phyloP scores from a whole-genome alignment of 1,140 invertebrate species.

The Coboldia fuscipes region DNA sequence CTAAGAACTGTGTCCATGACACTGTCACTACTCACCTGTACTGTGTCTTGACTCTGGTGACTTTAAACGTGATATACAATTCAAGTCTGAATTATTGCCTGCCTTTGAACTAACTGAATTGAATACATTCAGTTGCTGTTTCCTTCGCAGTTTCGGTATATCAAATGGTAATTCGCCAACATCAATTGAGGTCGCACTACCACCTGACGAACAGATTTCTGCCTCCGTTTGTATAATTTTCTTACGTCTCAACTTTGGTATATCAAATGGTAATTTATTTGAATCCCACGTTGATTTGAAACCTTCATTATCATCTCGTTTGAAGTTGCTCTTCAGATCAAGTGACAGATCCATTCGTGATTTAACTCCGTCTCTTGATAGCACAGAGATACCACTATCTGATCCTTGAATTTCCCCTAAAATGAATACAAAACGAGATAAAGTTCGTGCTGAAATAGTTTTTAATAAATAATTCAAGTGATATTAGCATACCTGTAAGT shows the following conservation, averaged over 20 bases:
- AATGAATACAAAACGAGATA: too few relatives aligned
- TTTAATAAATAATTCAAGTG: too few relatives aligned
- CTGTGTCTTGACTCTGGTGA: too few relatives aligned
- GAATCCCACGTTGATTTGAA: constrained; percentile 26
- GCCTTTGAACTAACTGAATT: constrained; percentile 22
- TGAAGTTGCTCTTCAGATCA: constrained; percentile 6
- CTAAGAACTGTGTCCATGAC: too few relatives aligned
- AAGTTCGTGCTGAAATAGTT: too few relatives aligned
- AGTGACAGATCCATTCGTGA: constrained; percentile 29
- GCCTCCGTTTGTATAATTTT: constrained; percentile 34
- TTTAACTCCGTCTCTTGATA: constrained; percentile 52
- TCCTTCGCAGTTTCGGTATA: constrained; percentile 64
- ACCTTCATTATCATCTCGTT: neutral
- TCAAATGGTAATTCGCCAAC: constrained; percentile 64
- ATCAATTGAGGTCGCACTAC: constrained; percentile 50
- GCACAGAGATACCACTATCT: constrained; percentile 67
- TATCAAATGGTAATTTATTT: constrained; percentile 63
- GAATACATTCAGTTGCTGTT: constrained; percentile 31
- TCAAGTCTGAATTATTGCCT: too few relatives aligned
- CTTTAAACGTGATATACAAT: too few relatives aligned
- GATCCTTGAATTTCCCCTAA: constrained; percentile 53
- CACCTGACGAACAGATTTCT: too few relatives aligned
- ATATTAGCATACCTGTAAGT: too few relatives aligned
- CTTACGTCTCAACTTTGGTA: constrained; percentile 65
- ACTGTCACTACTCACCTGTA: too few relatives aligned